Base-by-base conservation (phyloP, 2,113 vertebrate species). In the Abramis brama region DNA sequence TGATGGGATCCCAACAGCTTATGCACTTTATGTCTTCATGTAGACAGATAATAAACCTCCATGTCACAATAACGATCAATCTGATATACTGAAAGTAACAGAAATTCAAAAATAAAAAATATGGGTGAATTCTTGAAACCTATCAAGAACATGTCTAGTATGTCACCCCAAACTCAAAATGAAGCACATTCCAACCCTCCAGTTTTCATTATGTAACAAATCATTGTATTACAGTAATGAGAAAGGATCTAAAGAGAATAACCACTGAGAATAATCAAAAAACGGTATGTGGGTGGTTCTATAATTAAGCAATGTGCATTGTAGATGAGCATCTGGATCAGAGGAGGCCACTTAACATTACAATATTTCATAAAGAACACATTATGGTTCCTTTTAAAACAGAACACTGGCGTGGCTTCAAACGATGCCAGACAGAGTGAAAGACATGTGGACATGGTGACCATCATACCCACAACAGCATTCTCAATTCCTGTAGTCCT, bases 401-500 rank as follows among this genome's bases (percentile, higher is more conserved):
- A 47, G 8, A 80, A 64, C n/a, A 81, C n/a, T 10, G 17, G 39
- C 8, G 15, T 10, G 9, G n/a, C 2, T 5, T 81, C 9, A 27
- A 80, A 27, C 0, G 15, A 8, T 43, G 55, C 19, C 60, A 25
- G n/a, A 64, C 78, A 64, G 43, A 25, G n/a, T 6, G 36, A 47
- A 10, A 82, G 25, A 82, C 45, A 7, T 70, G 45, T 55, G 45
- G 62, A 82, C 25, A 52, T 13, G 25, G 45, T 8, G 19, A 36
- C 80, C 27, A 30, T 30, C 43, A 36, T 33, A 52, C 80, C 80
- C 79, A 81, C 79, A 82, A 82, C 43, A 10, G 11, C 45, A 36
- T 52, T 82, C 45, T 82, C 80, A 82, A 68, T 82, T 82, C 80
- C 80, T 33, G 64, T 70, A 50, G 52, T 33, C 80, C 27, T 52